Evolutionary conservation across 2,113 vertebrate species (phyloP).

Genomic region (Passer domesticus): DNA sequence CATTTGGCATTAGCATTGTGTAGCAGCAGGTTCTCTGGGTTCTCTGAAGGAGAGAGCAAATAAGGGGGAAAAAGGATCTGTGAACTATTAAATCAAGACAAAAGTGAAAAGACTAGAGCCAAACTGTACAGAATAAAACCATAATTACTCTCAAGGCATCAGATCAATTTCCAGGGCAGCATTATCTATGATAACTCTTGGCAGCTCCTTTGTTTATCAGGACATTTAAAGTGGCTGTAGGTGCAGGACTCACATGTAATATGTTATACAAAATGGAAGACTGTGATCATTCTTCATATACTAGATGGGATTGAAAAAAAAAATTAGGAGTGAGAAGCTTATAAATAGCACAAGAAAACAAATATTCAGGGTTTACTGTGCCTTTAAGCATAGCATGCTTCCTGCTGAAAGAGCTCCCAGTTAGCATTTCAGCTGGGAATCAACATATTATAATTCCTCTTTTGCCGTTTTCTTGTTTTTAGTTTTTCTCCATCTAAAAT

Average conservation of each 20-base stretch:
- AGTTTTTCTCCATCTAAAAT: neutral
- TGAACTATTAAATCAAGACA: neutral
- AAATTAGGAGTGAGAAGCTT: neutral
- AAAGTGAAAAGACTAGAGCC: neutral
- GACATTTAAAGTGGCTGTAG: neutral
- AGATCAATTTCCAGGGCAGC: neutral
- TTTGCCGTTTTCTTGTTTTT: neutral
- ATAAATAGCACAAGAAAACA: neutral
- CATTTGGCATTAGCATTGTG: rapidly evolving
- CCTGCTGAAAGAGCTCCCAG: neutral
- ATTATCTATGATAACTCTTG: neutral
- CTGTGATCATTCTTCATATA: neutral
- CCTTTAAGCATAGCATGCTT: neutral
- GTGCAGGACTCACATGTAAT: neutral
- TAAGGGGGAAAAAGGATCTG: neutral
- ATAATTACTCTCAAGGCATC: neutral
- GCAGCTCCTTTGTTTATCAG: neutral
- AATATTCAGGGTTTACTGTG: neutral
- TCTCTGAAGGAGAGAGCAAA: neutral
- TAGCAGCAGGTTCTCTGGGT: neutral
- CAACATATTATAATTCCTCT: neutral
- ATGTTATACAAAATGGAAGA: neutral
- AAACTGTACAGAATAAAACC: neutral
- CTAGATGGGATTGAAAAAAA: neutral
- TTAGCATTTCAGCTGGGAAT: neutral